phyloP scores from a whole-genome alignment of 2,888 invertebrate species.

The Zygaena filipendulae region DNA sequence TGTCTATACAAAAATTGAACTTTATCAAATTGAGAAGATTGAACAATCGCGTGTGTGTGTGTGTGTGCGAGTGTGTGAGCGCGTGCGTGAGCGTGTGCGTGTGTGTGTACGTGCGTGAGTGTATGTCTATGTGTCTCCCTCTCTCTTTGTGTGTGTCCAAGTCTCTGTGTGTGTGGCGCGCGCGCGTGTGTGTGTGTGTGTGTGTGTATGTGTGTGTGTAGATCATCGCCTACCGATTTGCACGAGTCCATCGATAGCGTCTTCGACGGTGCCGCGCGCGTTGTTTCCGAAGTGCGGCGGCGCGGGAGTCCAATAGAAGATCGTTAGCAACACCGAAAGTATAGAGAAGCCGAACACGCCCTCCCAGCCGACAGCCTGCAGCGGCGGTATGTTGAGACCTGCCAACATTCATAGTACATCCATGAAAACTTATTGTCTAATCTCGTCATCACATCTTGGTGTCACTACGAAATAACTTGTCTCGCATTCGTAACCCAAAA shows the following conservation, averaged over 20 bases:
- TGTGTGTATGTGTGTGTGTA: neutral
- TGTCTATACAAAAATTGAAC: no score
- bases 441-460: no score
- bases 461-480: no score
- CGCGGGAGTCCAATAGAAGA: conserved; percentile 82
- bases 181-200: neutral
- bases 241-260: conserved; percentile 83
- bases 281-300: conserved; percentile 81
- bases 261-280: conserved; percentile 82
- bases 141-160: neutral
- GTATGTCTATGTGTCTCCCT: neutral
- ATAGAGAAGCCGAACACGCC: conserved; percentile 68
- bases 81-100: neutral
- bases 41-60: no score
- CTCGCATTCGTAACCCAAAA: no score
- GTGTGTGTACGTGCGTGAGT: neutral
- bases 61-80: neutral
- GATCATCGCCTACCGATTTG: conserved; percentile 78
- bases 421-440: no score
- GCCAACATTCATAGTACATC: no score
- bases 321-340: conserved; percentile 35
- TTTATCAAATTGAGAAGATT: no score
- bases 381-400: conserved; percentile 85
- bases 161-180: neutral
- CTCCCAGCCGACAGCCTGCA: conserved; percentile 96